Evolutionary conservation across 2,888 invertebrate species (phyloP), one percentile per base, ranked within the genome.

Genomic region (Aelia acuminata): DNA sequence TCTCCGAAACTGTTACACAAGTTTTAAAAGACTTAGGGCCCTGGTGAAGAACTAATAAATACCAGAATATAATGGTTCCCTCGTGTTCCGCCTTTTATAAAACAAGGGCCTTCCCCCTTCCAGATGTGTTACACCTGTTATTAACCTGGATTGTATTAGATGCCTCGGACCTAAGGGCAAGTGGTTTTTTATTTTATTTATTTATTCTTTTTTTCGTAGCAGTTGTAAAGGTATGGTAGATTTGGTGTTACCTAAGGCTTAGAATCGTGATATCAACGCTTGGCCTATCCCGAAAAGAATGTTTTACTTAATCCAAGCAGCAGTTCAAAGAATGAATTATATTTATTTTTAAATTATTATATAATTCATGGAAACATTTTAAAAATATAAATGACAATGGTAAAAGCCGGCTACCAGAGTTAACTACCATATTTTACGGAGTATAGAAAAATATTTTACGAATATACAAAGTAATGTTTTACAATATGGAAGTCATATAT

Each of bases 121-220:
- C 80, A 43, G 80, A 80, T 80, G 43, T 47, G n/a, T n/a, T n/a
- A n/a, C 43, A 80, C 80, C 80, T 80, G 80, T 80, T 80, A 80
- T 80, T 80, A 80, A 80, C 43, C 22, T 11, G 43, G 43, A 80
- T 80, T 43, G 43, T 80, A 35, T 70, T 70, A 70, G 63, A 31
- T 35, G 18, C 31, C n/a, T 18, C 57, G n/a, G 53, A 3, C 53
- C 31, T 63, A 22, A 20, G 63, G 63, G 63, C 63, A 35, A 5
- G 3, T 70, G 18, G 7, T 35, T 70, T 70, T 70, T 57, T 4
- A n/a, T n/a, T n/a, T 35, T 70, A 7, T 43, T 43, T 43, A 43
- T 43, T 35, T 70, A 20, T 70, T 57, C 26, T 26, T 57, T 63
- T 70, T 26, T 31, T 15, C 1, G 57, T 35, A 35, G 57, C 11